Evolutionary conservation across 2,888 invertebrate species (phyloP), one percentile per base, ranked within the genome.

Genomic region (Plebejus anna): DNA sequence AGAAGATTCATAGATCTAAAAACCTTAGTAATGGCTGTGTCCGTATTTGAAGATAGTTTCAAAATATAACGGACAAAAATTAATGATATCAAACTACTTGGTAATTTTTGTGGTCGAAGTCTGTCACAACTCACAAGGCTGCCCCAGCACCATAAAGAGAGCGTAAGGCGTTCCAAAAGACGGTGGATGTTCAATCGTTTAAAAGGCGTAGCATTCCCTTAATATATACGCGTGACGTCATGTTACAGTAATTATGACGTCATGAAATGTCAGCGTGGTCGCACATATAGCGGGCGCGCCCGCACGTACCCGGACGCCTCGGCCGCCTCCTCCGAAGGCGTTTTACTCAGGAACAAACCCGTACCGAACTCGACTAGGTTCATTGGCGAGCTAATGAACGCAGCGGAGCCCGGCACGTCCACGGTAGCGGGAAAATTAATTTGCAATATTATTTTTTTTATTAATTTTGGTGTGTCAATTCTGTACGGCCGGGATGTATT

Each of bases 301-400:
- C 88, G 93, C 94, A 94, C 94, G 94, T 95, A 95, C 95, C 95
- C 94, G 95, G 94, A 94, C 91, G 92, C 95, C 94, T 89, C 95
- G 94, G 94, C 97, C 89, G 96, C 96, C 94, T 97, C 97, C 95
- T 98, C 98, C 90, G 97, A 97, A 88, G 97, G 97, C 87, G 97
- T 98, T 95, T 97, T 97, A 95, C 96, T 97, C 92, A 96, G 95
- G 95, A 98, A 98, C 91, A 98, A 95, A 93, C 98, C 98, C 87
- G 98, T 97, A 92, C 98, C 98, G 94, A 98, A 97, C 96, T 98
- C 98, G 93, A 98, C 98, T 95, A 98, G 96, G 95, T 97, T 97
- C 95, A 98, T 97, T 88, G 98, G 98, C 88, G 98, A 98, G 94
- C 97, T 97, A 89, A 88, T 87, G 86, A 87, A 89, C 85, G 83